Percentiles rank a stretch among this genome's conserved stretches.
Evolutionary conservation across 2,797 vertebrate species (phyloP).

Genomic region (Pipistrellus kuhlii): DNA sequence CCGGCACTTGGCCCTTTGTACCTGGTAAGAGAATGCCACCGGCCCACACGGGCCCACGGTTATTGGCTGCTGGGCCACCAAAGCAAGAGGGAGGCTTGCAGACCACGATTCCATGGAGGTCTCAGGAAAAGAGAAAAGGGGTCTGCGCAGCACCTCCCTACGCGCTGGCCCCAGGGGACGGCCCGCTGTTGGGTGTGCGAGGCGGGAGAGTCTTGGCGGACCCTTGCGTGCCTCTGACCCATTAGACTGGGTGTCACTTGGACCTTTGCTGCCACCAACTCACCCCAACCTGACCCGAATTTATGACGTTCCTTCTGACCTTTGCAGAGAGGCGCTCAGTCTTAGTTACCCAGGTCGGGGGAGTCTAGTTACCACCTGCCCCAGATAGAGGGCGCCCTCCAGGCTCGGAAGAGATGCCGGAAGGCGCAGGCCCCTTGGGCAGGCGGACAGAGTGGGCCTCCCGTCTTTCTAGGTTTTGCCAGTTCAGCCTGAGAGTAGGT

Average conservation of each 20-base stretch:
- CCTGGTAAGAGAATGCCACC: fast-evolving
- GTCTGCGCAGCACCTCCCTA: not conserved
- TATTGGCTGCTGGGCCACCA: not conserved
- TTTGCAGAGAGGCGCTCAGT: not conserved
- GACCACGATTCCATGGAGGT: fast-evolving
- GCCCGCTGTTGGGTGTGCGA: fast-evolving
- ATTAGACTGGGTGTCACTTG: not conserved
- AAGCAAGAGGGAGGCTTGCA: not conserved
- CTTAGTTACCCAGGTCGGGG: not conserved
- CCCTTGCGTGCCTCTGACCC: fast-evolving
- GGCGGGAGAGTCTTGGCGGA: not conserved
- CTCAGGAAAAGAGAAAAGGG: not conserved
- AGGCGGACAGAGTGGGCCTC: fast-evolving
- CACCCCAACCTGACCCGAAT: not conserved
- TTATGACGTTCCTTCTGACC: not conserved
- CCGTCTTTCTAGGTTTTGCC: not conserved
- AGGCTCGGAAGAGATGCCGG: fast-evolving
- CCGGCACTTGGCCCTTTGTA: fast-evolving
- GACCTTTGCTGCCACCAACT: fast-evolving
- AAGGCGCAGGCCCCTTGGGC: not conserved
- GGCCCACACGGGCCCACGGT: fast-evolving
- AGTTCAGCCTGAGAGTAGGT: not conserved
- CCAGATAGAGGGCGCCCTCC: fast-evolving
- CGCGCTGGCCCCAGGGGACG: fast-evolving
- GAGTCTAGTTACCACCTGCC: fast-evolving